Evolutionary conservation across 2,888 invertebrate genomes (phyloP).

Genomic region (Psylliodes chrysocephalus): DNA sequence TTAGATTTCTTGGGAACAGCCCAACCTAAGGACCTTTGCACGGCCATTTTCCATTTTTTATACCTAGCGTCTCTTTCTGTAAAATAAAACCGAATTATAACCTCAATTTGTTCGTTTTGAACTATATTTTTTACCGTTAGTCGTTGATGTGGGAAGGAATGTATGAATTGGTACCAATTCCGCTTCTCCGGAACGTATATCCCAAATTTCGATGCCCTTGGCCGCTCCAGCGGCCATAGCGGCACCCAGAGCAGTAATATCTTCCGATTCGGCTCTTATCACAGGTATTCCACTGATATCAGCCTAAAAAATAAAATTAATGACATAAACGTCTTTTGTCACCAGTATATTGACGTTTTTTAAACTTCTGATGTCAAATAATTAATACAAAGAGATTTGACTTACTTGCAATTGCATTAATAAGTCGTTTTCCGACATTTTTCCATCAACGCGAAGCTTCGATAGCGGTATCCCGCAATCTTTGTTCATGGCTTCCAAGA

Average conservation of each 20-base stretch:
- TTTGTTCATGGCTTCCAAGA: slow-evolving; percentile 92
- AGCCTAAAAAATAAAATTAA: slow-evolving; percentile 65
- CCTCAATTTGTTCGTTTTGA: background rate
- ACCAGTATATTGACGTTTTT: background rate
- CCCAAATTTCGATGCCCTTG: slow-evolving; percentile 72
- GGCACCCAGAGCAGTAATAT: slow-evolving; percentile 92
- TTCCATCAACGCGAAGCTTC: slow-evolving; percentile 92
- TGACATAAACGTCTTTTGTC: background rate
- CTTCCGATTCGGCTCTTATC: slow-evolving; percentile 85
- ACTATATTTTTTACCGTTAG: slow-evolving; percentile 69
- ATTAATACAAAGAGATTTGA: background rate
- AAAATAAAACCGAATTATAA: slow-evolving; percentile 41
- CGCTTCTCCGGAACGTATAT: slow-evolving; percentile 69
- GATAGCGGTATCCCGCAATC: slow-evolving; percentile 88
- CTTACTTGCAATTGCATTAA: slow-evolving; percentile 89
- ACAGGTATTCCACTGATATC: slow-evolving; percentile 93
- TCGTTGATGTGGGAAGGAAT: slow-evolving; percentile 83
- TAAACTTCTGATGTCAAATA: background rate
- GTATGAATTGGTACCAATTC: slow-evolving; percentile 75
- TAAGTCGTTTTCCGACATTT: slow-evolving; percentile 88
- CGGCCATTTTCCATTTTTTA: slow-evolving; percentile 95
- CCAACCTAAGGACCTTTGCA: slow-evolving; percentile 92
- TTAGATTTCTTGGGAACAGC: slow-evolving; percentile 78
- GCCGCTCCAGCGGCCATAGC: slow-evolving; percentile 92
- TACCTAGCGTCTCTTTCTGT: slow-evolving; percentile 81